phyloP scores from a whole-genome alignment of 2,797 vertebrate species.

The Schizopygopsis malacanthus region DNA sequence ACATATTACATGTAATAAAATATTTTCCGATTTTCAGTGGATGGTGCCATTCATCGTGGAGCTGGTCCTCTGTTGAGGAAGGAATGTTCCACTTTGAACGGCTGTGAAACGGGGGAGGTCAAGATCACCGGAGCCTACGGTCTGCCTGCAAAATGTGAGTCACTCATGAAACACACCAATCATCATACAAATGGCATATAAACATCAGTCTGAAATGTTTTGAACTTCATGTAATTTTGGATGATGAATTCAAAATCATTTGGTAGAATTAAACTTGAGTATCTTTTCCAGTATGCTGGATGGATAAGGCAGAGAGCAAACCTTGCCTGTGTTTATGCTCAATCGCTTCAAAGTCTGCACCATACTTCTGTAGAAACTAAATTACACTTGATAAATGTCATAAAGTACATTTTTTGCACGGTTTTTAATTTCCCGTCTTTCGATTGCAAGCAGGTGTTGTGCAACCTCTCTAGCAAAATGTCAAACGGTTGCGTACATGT shows the following conservation, averaged over 20 bases:
- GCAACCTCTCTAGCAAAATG: conserved; percentile 43
- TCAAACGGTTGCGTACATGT: conserved; percentile 36
- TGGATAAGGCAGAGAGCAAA: conserved; percentile 1
- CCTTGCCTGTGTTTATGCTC: not conserved
- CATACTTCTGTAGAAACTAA: conserved; percentile 27
- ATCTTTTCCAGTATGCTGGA: not conserved
- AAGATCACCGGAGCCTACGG: conserved; percentile 89
- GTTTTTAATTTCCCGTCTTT: conserved; percentile 11
- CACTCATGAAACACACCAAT: not conserved
- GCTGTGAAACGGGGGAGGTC: conserved; percentile 87
- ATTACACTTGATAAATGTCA: conserved; percentile 43
- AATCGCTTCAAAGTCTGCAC: conserved; percentile 23
- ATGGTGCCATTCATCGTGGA: conserved; percentile 87
- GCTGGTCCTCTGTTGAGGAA: conserved; percentile 85
- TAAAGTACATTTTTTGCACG: not conserved
- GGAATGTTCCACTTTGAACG: conserved; percentile 85
- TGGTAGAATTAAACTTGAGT: not conserved
- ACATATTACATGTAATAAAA: not conserved
- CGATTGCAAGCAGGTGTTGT: conserved; percentile 34
- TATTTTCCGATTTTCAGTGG: conserved; percentile 75
- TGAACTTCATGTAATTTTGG: not conserved
- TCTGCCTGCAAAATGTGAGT: conserved; percentile 90
- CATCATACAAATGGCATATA: conserved; percentile 4
- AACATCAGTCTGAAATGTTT: conserved; percentile 21
- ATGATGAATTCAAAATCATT: not conserved